Evolutionary conservation across 2,888 invertebrate genomes (phyloP), one percentile per base, ranked within the genome.

Genomic region (Synanthedon formicaeformis): DNA sequence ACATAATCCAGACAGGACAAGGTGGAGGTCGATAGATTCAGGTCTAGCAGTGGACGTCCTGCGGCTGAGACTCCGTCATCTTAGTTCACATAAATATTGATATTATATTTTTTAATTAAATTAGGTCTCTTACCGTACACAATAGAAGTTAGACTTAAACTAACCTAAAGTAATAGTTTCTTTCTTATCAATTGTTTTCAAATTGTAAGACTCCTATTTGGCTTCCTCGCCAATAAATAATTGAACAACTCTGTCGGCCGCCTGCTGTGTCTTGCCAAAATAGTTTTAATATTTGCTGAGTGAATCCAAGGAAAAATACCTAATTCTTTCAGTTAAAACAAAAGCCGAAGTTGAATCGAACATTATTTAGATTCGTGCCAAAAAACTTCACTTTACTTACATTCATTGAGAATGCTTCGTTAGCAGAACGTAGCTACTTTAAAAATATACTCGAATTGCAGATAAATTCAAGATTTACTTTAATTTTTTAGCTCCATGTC

Each of bases 391-490:
- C 64, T 58, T 60, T 61, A 55, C 58, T 60, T 58, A 55, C 58
- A 60, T 57, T 62, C 58, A 57, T 61, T 65, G 58, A 59, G 62
- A 69, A 71, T 64, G 65, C 66, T 74, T 73, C 73, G 73, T 76
- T 77, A 75, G 66, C 53, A 54, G 63, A 67, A 70, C 71, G 66
- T 68, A 63, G 63, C 63, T 73, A 74, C 73, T 77, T 69, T 69
- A 65, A 66, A 66, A 74, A 78, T 77, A 72, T 73, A 73, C 63
- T 70, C 62, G 60, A 69, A 68, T 71, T 65, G 69, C 61, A 66
- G 66, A 64, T 64, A 63, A 58, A 63, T 56, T 65, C 66, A 10
- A 50, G 14, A 50, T 50, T n/a, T 50, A 14, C 13, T 48, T 16
- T 48, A 48, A 48, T 50, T 10, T 23, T 50, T 23, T 50, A 50